phyloP scores from a whole-genome alignment of 2,888 invertebrate species.

The Phytoseiulus persimilis region DNA sequence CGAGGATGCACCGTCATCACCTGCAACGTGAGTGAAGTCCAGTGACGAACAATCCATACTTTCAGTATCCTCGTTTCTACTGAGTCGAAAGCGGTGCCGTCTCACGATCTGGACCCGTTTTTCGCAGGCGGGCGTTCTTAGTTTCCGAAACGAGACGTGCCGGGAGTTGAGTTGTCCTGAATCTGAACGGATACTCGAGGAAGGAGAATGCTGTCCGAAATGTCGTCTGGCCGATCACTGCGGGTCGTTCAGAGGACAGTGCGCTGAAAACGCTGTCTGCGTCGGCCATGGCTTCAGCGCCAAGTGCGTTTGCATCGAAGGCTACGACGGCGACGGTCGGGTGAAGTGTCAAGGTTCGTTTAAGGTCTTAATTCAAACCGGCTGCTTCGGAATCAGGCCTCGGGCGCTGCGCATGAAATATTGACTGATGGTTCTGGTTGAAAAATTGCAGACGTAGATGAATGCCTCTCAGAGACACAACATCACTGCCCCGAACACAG shows the following conservation, averaged over 20 bases:
- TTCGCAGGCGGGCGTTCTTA: conserved; percentile 10
- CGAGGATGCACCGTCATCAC: neutral
- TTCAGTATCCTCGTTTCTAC: neutral
- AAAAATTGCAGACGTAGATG: conserved; percentile 23
- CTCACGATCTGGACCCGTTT: too few relatives aligned
- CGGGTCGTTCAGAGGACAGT: neutral
- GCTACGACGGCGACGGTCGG: conserved; percentile 6
- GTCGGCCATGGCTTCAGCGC: neutral
- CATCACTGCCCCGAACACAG: conserved; percentile 11
- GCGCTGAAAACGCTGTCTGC: conserved; percentile 8
- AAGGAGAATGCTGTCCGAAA: conserved; percentile 1
- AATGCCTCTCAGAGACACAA: neutral
- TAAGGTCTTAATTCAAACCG: neutral
- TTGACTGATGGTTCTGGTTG: neutral
- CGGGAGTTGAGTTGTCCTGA: conserved; percentile 15
- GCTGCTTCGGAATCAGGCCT: too few relatives aligned
- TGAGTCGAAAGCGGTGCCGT: neutral
- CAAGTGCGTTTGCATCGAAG: neutral
- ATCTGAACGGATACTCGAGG: neutral
- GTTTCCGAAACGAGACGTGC: conserved; percentile 15
- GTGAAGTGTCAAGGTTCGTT: conserved; percentile 28
- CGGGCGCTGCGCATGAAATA: neutral
- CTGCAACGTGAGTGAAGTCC: neutral
- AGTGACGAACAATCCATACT: neutral
- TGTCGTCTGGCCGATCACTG: conserved; percentile 6